A percentile compares a stretch with the other conserved stretches of the same genome.
Conservation (phyloP, 2,888 invertebrate genomes). For the Pteria penguin region DNA sequence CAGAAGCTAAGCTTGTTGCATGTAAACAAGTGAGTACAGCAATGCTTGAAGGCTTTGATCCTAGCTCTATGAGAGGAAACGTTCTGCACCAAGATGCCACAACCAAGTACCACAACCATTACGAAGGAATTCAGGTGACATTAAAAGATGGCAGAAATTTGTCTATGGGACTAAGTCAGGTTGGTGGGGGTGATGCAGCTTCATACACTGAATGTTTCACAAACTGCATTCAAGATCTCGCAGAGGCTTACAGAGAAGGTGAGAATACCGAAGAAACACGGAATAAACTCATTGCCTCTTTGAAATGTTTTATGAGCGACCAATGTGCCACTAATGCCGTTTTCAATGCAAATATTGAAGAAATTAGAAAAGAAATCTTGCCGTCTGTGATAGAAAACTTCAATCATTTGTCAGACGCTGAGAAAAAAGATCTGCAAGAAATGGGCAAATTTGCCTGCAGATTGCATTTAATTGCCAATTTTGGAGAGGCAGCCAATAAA, state of each 20-base stretch:
- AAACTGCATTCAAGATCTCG: constrained; percentile 5
- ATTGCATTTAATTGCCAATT: no score
- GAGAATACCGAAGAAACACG: no score
- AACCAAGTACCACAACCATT: constrained; percentile 30
- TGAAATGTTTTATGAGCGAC: no score
- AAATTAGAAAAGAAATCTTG: no score
- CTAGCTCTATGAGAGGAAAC: not conserved
- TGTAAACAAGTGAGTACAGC: not conserved
- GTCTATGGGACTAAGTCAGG: constrained; percentile 6
- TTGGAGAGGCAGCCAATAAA: no score
- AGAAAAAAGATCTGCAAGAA: no score
- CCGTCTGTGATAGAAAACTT: no score
- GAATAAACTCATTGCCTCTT: no score
- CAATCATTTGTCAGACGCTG: no score
- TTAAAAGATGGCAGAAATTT: not conserved
- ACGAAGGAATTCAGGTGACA: constrained; percentile 5
- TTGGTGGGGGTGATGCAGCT: constrained; percentile 11
- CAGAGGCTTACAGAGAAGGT: constrained; percentile 1
- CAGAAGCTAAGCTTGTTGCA: not conserved
- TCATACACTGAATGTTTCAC: constrained; percentile 17
- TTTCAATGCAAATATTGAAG: no score
- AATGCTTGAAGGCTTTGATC: not conserved
- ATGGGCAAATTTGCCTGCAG: no score
- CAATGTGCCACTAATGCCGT: no score
- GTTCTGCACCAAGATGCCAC: constrained; percentile 23